Percentiles rank a stretch among this genome's conserved stretches.
These are phyloP conservation scores for Palythoa caribaeorum DNA, from an alignment of 92 coral and sea anemone genomes.

Conservation along the genomic window DNA sequence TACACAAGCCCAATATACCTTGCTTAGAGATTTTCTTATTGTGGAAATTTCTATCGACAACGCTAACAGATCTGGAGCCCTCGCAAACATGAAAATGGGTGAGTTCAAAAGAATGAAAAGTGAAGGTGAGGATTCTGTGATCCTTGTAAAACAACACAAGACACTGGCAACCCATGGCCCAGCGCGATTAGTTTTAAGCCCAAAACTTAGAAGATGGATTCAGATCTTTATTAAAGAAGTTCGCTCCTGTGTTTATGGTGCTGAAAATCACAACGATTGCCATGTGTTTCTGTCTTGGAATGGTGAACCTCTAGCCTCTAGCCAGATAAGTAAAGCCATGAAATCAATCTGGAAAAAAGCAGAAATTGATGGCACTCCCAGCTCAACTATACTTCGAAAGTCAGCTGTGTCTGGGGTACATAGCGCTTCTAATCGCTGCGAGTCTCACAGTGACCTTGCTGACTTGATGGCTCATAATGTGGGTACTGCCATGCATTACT, in stretches of 20 bases:
- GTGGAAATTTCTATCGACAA: constrained; percentile 62
- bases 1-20: constrained; percentile 59
- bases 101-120: constrained; percentile 50
- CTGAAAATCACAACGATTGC: not conserved
- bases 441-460: constrained; percentile 26
- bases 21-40: constrained; percentile 70
- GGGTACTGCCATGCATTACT: constrained; percentile 38
- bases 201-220: constrained; percentile 62
- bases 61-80: constrained; percentile 66
- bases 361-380: constrained; percentile 45
- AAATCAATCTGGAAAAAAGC: constrained; percentile 56
- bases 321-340: constrained; percentile 51
- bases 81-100: constrained; percentile 60
- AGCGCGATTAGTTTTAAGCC: constrained; percentile 57
- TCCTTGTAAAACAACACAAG: constrained; percentile 60
- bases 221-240: constrained; percentile 14
- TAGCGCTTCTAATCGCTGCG: constrained; percentile 19
- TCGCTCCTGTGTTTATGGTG: constrained; percentile 41
- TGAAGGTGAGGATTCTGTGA: constrained; percentile 45
- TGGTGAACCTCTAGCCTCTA: constrained; percentile 51
- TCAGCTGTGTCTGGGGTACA: constrained; percentile 17
- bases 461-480: constrained; percentile 43
- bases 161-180: constrained; percentile 68
- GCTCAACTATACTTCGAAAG: constrained; percentile 15
- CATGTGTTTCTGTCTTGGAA: constrained; percentile 66